Conservation (phyloP, 2,888 invertebrate genomes). For the Temnothorax unifasciatus region DNA sequence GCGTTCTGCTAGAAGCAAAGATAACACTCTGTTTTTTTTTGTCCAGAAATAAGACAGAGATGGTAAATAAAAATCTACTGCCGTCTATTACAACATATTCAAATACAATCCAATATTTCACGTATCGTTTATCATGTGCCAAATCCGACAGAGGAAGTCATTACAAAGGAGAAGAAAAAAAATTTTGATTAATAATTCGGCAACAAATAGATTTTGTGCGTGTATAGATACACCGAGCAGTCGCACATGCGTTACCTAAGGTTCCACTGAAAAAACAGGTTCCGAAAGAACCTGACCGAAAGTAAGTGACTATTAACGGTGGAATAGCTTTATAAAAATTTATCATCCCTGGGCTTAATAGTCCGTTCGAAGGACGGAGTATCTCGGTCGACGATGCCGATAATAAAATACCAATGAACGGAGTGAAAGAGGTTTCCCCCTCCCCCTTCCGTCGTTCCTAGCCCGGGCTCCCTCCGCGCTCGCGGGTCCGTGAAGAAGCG, state of each 20-base stretch:
- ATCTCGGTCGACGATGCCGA: constrained; percentile 66
- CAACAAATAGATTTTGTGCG: constrained; percentile 45
- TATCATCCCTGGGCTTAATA: constrained; percentile 75
- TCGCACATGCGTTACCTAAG: constrained; percentile 43
- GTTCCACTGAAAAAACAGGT: constrained; percentile 71
- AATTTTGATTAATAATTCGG: constrained; percentile 61
- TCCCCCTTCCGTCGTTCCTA: background rate
- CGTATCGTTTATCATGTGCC: background rate
- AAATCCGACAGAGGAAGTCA: constrained; percentile 29
- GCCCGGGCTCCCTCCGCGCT: background rate
- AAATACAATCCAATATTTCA: constrained; percentile 27
- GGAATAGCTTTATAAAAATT: constrained; percentile 72
- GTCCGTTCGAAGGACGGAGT: constrained; percentile 56
- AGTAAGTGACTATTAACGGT: constrained; percentile 77
- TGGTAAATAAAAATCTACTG: constrained; percentile 5
- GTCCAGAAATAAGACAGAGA: background rate
- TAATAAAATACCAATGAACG: constrained; percentile 74
- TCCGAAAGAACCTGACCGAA: constrained; percentile 72
- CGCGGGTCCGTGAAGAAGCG: constrained; percentile 32
- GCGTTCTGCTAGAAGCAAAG: background rate
- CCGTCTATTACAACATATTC: background rate
- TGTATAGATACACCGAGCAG: constrained; percentile 47
- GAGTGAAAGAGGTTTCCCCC: constrained; percentile 67
- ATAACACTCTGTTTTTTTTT: background rate
- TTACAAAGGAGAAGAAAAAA: constrained; percentile 56